Evolutionary conservation across 2,888 invertebrate species (phyloP), one percentile per base, ranked within the genome.

Genomic region (Chrysopilus asiliformis): DNA sequence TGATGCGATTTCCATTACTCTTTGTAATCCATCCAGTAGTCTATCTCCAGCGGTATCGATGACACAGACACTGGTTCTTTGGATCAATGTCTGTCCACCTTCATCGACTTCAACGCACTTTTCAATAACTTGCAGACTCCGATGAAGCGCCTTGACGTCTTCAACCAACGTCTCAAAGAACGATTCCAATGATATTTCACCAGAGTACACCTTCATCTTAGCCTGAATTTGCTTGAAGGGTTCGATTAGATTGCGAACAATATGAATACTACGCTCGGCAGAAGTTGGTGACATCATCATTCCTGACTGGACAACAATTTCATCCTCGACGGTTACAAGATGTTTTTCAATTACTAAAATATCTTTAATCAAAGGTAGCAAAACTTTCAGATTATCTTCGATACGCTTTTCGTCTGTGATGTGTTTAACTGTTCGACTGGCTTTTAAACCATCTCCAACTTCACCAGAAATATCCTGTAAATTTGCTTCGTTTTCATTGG

Each of bases 71-170:
- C 79, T 78, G 0, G 79, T 77, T 50, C 72, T 69, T 51, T 77
- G 76, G 2, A 79, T 75, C 7, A 79, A 58, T 0, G 79, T 78
- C 36, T 71, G 73, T 9, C 71, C 76, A 24, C 71, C 72, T 45
- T 72, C 74, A 55, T 76, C 75, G 45, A 76, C 68, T 48, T 74
- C 75, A 24, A 76, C 69, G 50, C 79, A 78, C 53, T 76, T 76
- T 54, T 79, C 74, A 24, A 79, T 70, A 2, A 76, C 70, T 13
- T 72, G 70, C 4, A 82, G 53, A 16, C 74, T 72, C 47, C 74
- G 71, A 49, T 78, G 76, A 15, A 83, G 57, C 19, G 68, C 65
- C 46, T 72, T 72, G 24, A 83, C 62, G 3, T 78, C 71, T 40
- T 70, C 70, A 7, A 76, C 71, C 48, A 76, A 64, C 3, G 70